Base-by-base conservation (phyloP, 2,888 invertebrate species). In the Achlya flavicornis region DNA sequence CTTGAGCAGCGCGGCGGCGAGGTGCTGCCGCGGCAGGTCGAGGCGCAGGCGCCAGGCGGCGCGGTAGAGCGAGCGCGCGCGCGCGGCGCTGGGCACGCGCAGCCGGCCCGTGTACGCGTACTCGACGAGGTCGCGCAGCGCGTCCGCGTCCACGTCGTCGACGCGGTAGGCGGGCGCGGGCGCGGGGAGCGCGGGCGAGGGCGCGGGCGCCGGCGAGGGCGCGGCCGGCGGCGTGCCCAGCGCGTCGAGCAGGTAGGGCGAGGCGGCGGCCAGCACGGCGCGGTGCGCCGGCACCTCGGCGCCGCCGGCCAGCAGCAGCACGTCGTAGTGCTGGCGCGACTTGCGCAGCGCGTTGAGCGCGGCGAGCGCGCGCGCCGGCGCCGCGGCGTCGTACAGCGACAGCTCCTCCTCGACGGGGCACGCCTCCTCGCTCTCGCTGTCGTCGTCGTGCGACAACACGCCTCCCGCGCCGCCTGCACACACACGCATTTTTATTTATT, bases 291-390 rank as follows among this genome's bases (percentile, higher is more conserved):
- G 75, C 73, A 89, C 81, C 81, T 90, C 91, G 66, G 79, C 87
- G 66, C 94, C 94, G 92, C 95, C 95, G 83, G 97, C 97, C 87
- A 97, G 96, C 78, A 98, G 94, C 80, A 96, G 95, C 76, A 97
- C 97, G 93, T 98, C 98, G 92, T 97, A 98, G 90, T 98, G 97
- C 85, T 97, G 97, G 65, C 96, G 95, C 86, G 97, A 96, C 89
- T 97, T 97, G 78, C 97, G 94, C 95, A 97, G 95, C 92, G 95
- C 96, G 92, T 97, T 96, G 73, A 97, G 95, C 48, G 96, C 95
- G 63, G 93, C 89, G 69, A 97, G 94, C 74, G 95, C 95, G 74
- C 94, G 93, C 71, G 94, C 90, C 70, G 95, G 95, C 80, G 95
- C 94, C 59, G 85, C 92, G 57, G 92, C 94, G 85, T 96, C 96